These are phyloP conservation scores for Notoglanidium macrostoma DNA, from an alignment of 2,797 vertebrate genomes.

Conservation along the genomic window DNA sequence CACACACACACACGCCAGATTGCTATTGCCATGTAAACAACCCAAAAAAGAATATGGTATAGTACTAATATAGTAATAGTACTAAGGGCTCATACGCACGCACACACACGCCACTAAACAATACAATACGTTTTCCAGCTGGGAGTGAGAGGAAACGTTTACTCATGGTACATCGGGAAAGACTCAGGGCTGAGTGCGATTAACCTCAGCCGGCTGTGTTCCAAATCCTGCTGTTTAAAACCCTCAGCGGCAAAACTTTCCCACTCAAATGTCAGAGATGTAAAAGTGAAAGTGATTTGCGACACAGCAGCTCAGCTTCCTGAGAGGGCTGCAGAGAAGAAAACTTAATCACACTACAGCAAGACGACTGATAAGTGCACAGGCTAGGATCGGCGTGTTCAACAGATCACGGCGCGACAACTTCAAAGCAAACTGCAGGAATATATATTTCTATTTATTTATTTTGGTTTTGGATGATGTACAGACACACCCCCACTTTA, in stretches of 20 bases:
- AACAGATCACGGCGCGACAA: background rate
- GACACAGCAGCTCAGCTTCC: background rate
- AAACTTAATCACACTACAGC: background rate
- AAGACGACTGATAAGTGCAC: background rate
- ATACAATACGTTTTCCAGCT: slow-evolving; percentile 27
- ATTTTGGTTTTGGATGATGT: background rate
- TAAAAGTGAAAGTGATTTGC: background rate
- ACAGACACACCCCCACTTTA: background rate
- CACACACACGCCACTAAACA: background rate
- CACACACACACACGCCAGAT: background rate
- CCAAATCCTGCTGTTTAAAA: background rate
- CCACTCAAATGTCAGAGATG: background rate
- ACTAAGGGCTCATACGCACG: background rate
- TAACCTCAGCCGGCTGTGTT: background rate
- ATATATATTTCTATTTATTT: background rate
- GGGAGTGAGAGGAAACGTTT: slow-evolving; percentile 27
- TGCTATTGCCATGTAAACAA: slow-evolving; percentile 8
- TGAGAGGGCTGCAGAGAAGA: background rate
- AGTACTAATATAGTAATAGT: background rate
- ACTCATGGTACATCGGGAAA: slow-evolving; percentile 13
- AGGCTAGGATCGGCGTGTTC: background rate
- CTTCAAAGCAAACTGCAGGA: background rate
- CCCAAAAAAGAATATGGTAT: background rate
- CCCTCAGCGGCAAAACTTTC: background rate
- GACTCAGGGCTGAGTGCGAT: background rate